These are phyloP conservation scores for Heliconius hewitsoni DNA, from an alignment of 1,140 invertebrate species.

Conservation along the genomic window DNA sequence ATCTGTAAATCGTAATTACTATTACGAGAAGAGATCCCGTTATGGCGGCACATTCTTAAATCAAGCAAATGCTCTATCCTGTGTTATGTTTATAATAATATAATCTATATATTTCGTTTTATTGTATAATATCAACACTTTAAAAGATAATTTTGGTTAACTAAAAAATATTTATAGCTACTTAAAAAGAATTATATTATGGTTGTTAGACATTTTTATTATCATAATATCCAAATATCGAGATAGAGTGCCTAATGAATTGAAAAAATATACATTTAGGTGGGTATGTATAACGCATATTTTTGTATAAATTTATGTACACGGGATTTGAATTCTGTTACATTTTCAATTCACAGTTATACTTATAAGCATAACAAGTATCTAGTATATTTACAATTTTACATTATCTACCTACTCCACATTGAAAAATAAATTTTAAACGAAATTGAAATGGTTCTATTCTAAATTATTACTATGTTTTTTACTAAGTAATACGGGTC, in stretches of 20 bases:
- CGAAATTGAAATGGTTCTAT: background rate
- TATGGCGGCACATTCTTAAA: background rate
- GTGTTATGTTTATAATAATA: background rate
- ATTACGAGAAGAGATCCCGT: background rate
- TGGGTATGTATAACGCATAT: background rate
- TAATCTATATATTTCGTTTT: background rate
- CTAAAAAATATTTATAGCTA: conserved; percentile 1
- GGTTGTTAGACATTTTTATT: conserved; percentile 4
- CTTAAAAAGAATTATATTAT: conserved; percentile 8
- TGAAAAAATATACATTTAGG: background rate
- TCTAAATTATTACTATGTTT: background rate
- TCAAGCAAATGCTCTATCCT: background rate
- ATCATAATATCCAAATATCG: background rate
- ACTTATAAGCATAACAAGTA: conserved; percentile 1
- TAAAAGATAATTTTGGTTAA: conserved; percentile 5
- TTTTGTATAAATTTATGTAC: background rate
- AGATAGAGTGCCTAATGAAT: conserved; percentile 7
- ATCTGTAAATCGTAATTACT: conserved; percentile 3
- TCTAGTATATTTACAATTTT: background rate
- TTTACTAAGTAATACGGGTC: background rate
- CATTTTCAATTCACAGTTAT: background rate
- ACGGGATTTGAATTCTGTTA: background rate
- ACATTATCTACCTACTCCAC: background rate
- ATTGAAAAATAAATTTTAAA: background rate
- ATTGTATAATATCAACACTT: conserved; percentile 14